Evolutionary conservation across 2,888 invertebrate species (phyloP), one percentile per base, ranked within the genome.

Genomic region (Drosophila mulleri): DNA sequence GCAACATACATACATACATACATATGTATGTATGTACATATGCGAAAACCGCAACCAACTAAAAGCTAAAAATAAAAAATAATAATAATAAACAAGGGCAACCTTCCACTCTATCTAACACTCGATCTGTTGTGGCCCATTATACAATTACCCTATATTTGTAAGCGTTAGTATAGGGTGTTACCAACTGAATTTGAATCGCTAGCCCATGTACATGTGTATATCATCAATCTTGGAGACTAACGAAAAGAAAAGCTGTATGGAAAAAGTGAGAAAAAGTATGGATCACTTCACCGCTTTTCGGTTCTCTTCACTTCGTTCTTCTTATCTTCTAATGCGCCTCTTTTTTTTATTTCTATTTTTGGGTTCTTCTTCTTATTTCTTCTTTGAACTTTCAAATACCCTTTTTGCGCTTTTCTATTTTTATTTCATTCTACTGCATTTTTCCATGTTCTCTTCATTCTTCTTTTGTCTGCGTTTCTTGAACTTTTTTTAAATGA

Each of bases 71-170:
- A 63, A 23, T n/a, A 50, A n/a, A 56, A 37, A 14, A n/a, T n/a
- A 66, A 47, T 23, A 35, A 42, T 18, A n/a, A 41, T 18, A 42
- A 48, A 62, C 44, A 47, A 54, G 44, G 57, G 18, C 61, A 79
- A 62, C 68, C 80, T 74, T 75, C 58, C 54, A 39, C 54, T 54
- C 62, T 54, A 61, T 65, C 64, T 62, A 65, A 62, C 65, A 54
- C 44, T 65, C 68, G 41, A 62, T 65, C 61, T 54, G 39, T n/a
- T 23, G 61, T n/a, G 47, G 18, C 11, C 37, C 44, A 23, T 44
- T 32, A 50, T 26, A 18, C 12, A 18, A 4, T 62, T 74, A 67
- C 75, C 61, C 79, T 62, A 1, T 42, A 41, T n/a, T 9, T 37
- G 26, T 18, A 5, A 16, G 6, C 29, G 32, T 23, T 12, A 16